phyloP scores from a whole-genome alignment of 2,113 vertebrate genomes.

The Hippotragus niger region DNA sequence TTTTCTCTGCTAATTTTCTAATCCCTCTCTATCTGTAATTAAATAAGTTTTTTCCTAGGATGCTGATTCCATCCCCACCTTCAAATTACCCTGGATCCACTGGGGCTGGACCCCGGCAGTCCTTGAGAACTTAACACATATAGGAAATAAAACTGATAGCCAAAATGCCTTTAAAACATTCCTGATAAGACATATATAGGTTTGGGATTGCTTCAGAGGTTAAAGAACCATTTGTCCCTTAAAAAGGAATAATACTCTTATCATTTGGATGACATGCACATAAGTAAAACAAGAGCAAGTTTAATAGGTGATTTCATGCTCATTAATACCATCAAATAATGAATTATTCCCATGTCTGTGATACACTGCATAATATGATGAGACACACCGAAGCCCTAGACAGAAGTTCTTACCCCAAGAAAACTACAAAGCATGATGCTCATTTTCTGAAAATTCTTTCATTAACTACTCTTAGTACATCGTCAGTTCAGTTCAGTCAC shows the following conservation, averaged over 20 bases:
- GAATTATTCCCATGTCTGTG: not conserved
- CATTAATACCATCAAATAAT: not conserved
- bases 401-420: not conserved
- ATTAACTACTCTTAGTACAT: not conserved
- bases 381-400: not conserved
- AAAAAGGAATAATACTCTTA: not conserved
- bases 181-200: not conserved
- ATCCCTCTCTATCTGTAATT: no score
- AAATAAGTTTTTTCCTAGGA: no score
- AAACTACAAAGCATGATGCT: not conserved
- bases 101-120: no score
- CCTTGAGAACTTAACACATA: not conserved
- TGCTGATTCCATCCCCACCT: no score
- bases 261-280: not conserved
- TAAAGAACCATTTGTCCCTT: not conserved
- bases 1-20: no score
- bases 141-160: not conserved
- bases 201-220: conserved; percentile 1
- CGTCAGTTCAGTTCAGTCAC: no score
- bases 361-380: not conserved
- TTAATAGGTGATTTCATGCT: not conserved
- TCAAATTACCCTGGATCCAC: no score
- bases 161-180: not conserved
- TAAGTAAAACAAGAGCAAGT: not conserved
- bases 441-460: not conserved